phyloP scores from a whole-genome alignment of 2,888 invertebrate genomes.

The Meta bourneti region DNA sequence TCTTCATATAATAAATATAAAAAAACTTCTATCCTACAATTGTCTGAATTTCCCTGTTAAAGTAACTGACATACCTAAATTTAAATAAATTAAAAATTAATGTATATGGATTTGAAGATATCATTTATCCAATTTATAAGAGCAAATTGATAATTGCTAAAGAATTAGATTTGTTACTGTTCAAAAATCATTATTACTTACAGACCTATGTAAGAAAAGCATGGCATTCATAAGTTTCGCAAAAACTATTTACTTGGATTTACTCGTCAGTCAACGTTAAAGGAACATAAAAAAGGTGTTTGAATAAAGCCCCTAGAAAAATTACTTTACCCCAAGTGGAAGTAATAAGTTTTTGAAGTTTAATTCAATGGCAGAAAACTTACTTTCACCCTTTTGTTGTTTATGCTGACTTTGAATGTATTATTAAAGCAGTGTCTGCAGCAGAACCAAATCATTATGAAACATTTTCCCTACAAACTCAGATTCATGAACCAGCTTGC shows the following conservation, averaged over 20 bases:
- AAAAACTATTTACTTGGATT: slow-evolving; percentile 11
- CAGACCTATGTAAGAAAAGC: not conserved
- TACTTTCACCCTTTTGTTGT: slow-evolving; percentile 29
- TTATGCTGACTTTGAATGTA: slow-evolving; percentile 28
- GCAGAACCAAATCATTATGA: not conserved
- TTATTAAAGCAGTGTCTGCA: slow-evolving; percentile 4
- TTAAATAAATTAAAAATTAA: slow-evolving; percentile 5
- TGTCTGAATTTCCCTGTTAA: not conserved
- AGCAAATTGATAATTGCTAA: not conserved
- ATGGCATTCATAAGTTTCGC: not conserved
- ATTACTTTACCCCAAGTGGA: not conserved
- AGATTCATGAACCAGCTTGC: slow-evolving; percentile 11
- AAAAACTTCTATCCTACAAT: not conserved
- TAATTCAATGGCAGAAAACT: not conserved
- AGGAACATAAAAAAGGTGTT: not conserved
- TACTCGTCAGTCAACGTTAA: not conserved
- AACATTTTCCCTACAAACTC: not conserved
- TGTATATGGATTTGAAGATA: not conserved
- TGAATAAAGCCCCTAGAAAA: not conserved
- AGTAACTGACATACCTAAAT: not conserved
- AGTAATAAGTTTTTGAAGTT: not conserved
- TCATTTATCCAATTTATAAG: not conserved
- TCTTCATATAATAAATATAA: not conserved
- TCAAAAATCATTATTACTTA: slow-evolving; percentile 14
- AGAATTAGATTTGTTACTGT: slow-evolving; percentile 8